A percentile compares a stretch with the other conserved stretches of the same genome.
phyloP scores from a whole-genome alignment of 2,797 vertebrate species.

The Rallus crepitans region DNA sequence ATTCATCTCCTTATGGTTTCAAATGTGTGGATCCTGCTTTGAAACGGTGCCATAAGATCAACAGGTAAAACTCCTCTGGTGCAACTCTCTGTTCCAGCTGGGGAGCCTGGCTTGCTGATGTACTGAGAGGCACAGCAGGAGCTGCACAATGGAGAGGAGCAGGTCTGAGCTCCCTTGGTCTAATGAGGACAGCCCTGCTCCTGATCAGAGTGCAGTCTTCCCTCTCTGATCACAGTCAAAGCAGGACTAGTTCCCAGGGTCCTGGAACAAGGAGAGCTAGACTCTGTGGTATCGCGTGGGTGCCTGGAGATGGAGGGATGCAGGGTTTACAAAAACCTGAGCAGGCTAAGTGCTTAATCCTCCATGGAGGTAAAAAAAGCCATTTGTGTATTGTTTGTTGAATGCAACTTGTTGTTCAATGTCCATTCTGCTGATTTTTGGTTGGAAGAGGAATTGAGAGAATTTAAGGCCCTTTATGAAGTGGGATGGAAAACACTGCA shows the following conservation, averaged over 20 bases:
- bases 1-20: conserved; percentile 26
- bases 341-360: background rate
- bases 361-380: background rate
- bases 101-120: background rate
- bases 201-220: background rate
- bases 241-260: background rate
- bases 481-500: background rate
- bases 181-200: background rate
- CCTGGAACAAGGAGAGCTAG: background rate
- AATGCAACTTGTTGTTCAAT: background rate
- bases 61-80: background rate
- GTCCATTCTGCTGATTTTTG: background rate
- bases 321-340: background rate
- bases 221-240: background rate
- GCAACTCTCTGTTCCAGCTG: background rate
- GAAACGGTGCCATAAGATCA: background rate
- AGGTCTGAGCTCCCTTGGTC: background rate
- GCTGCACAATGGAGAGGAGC: background rate
- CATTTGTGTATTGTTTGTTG: background rate
- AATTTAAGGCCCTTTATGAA: background rate
- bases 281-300: background rate
- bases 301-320: rapidly evolving
- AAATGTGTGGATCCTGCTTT: background rate
- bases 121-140: background rate
- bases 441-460: background rate